Base-by-base conservation (phyloP, 2,113 vertebrate species). In the Mastomys natalensis region DNA sequence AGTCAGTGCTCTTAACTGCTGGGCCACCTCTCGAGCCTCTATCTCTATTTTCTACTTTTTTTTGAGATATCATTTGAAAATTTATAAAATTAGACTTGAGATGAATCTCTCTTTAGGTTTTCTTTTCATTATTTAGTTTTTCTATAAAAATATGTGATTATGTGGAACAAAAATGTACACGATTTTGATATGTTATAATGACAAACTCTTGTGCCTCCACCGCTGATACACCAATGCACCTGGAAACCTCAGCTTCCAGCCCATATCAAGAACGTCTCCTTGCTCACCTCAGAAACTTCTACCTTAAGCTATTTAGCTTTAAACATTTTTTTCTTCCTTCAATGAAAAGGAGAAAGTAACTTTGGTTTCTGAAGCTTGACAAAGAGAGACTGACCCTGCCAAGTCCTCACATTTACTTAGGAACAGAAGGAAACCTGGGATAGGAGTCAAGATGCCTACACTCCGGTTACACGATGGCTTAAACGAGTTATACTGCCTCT, bases 281-380 rank as follows among this genome's bases (percentile, higher is more conserved):
- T 87, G 51, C 87, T 89, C 45, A 55, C 34, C 72, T 73, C 45
- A 51, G 64, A 76, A 51, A 76, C 21, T 55, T 91, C 88, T 66
- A 85, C 60, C 48, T 84, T 95, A 87, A 96, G 62, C 51, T 58
- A 58, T 58, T 19, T 51, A 24, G 60, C 76, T 87, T 94, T 94
- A 90, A 90, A 62, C 31, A 90, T 74, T 86, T 86, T 91, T 0
- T 53, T 68, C 87, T 40, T 43, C 70, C 31, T 51, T 60, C 70
- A 92, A 92, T 77, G 40, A 19, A 96, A 96, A 88, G 68, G 26
- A 92, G 55, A 81, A 48, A 66, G 9, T 77, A 74, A 43, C 43
- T 78, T 15, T 68, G n/a, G n/a, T 29, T 87, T 34, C 53, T 37
- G 15, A 95, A 62, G 55, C n/a, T 82, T 22, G n/a, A 82, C 53